Base-by-base conservation (phyloP, 2,888 invertebrate genomes). In the Sphaerophoria rueppellii region DNA sequence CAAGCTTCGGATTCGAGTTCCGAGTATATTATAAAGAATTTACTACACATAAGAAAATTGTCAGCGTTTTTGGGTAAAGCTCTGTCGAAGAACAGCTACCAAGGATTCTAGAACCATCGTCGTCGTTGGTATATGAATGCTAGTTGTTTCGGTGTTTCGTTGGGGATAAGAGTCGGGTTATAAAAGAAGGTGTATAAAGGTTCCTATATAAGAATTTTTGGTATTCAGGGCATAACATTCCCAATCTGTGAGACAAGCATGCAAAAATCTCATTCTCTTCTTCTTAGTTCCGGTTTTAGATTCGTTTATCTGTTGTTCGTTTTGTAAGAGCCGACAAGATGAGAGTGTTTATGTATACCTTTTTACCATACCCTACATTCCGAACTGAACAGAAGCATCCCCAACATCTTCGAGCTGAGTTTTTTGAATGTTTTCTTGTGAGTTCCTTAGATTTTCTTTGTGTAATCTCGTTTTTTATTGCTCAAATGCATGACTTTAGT, bases 221-320 rank as follows among this genome's bases (percentile, higher is more conserved):
- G 85, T 85, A 85, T 85, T 85, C 85, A 85, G 85, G 73, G 52
- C 85, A 85, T 85, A 76, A 85, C 85, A 85, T 85, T 73, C 70
- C 70, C 85, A 85, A 80, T 85, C 80, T 73, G 70, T 72, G 80
- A 80, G 85, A 85, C 85, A 85, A 80, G 85, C 85, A 85, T 85
- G 85, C 80, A 80, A 85, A 80, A 85, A 85, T 85, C 85, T 63
- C 76, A 76, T 85, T 80, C 76, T 85, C 24, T 80, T 50, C 83
- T 46, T 63, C 43, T 61, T 46, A 57, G 75, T 76, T 71, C 75
- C 73, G 75, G 75, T 69, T 83, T 79, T 60, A 83, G 83, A 61
- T 75, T 72, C 57, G 71, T 67, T 73, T 46, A 46, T 43, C 32
- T 63, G 14, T 34, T 65, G 71, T 71, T 72, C 63, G 48, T 79